Evolutionary conservation across 2,888 invertebrate genomes (phyloP).

Genomic region (Idaea dimidiata): DNA sequence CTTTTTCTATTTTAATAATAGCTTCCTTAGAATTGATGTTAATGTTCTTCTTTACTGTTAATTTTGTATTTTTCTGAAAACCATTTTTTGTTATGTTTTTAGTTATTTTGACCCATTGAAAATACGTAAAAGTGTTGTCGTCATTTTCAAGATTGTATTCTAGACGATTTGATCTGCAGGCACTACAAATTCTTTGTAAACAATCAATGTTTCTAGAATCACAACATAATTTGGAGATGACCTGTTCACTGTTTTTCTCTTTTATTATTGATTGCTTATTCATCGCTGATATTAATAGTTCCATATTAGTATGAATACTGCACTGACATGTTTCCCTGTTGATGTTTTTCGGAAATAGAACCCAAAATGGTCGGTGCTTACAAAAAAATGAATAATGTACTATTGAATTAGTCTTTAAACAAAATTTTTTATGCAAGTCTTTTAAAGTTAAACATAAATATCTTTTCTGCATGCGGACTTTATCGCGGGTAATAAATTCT

Average conservation of each 20-base stretch:
- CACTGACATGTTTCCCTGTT: slow-evolving; percentile 21
- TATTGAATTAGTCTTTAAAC: too few relatives aligned
- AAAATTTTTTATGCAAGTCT: too few relatives aligned
- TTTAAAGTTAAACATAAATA: too few relatives aligned
- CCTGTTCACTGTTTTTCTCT: slow-evolving; percentile 9
- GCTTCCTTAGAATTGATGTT: slow-evolving; percentile 4
- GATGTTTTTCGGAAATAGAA: slow-evolving; percentile 16
- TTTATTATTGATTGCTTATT: slow-evolving; percentile 11
- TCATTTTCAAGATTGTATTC: slow-evolving; percentile 10
- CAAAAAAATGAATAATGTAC: too few relatives aligned
- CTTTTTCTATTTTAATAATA: neutral
- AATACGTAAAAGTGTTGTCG: slow-evolving; percentile 9
- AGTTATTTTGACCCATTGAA: neutral
- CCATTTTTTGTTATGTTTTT: slow-evolving; percentile 4
- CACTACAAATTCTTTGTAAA: slow-evolving; percentile 10
- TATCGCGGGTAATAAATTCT: too few relatives aligned
- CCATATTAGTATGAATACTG: slow-evolving; percentile 16
- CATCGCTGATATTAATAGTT: slow-evolving; percentile 14
- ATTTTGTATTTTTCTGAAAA: slow-evolving; percentile 4
- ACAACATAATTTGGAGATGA: slow-evolving; percentile 12
- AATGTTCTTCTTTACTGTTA: slow-evolving; percentile 9
- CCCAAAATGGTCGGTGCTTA: slow-evolving; percentile 19
- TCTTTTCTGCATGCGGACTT: too few relatives aligned
- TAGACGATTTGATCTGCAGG: slow-evolving; percentile 11
- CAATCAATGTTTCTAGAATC: slow-evolving; percentile 9